Evolutionary conservation across 2,888 invertebrate species (phyloP).

Genomic region (Macroteleia sp.): DNA sequence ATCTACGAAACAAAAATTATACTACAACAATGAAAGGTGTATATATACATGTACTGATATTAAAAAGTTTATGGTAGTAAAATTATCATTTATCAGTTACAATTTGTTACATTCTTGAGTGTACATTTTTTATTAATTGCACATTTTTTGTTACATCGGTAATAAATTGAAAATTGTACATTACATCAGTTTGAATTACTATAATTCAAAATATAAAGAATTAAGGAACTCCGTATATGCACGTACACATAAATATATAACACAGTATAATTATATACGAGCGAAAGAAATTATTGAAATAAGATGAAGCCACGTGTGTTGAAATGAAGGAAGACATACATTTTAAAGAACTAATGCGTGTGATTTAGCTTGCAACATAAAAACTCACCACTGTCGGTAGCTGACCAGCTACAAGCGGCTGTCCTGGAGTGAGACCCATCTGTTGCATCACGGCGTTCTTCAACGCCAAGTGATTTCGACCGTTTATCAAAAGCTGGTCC

Average conservation of each 20-base stretch:
- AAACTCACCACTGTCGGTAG: constrained; percentile 95
- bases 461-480: constrained; percentile 99
- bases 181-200: too few species aligned
- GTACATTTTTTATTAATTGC: too few species aligned
- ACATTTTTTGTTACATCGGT: too few species aligned
- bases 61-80: too few species aligned
- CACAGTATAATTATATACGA: constrained; percentile 39
- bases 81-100: too few species aligned
- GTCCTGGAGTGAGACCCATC: constrained; percentile 96
- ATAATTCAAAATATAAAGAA: too few species aligned
- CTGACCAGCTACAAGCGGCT: constrained; percentile 95
- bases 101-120: too few species aligned
- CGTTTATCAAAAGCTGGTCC: constrained; percentile 99
- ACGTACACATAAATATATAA: constrained; percentile 30
- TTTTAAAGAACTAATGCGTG: constrained; percentile 26
- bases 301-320: constrained; percentile 56
- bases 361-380: neutral
- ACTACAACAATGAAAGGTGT: constrained; percentile 53
- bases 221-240: too few species aligned
- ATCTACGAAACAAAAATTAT: constrained; percentile 49
- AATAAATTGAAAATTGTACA: too few species aligned
- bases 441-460: constrained; percentile 99
- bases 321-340: constrained; percentile 34
- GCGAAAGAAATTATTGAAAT: constrained; percentile 42
- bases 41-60: constrained; percentile 2